Evolutionary conservation across 2,888 invertebrate genomes (phyloP).

Genomic region (Habroteleia sp.): DNA sequence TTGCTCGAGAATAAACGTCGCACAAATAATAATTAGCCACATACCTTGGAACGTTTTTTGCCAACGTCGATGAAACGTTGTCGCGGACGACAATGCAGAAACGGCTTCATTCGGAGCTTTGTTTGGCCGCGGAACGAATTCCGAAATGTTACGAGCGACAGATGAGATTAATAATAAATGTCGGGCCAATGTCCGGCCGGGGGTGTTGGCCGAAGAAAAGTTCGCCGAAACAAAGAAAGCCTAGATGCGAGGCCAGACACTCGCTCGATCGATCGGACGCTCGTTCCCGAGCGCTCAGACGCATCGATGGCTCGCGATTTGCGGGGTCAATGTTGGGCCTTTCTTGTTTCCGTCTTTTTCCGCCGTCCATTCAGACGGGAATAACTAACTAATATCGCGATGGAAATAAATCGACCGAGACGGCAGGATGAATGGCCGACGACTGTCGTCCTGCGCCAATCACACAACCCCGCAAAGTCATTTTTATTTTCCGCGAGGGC

Average conservation of each 20-base stretch:
- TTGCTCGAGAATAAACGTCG: no score
- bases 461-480: no score
- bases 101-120: no score
- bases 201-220: constrained; percentile 39
- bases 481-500: no score
- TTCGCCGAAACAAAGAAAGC: constrained; percentile 46
- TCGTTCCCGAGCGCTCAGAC: constrained; percentile 38
- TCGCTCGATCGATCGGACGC: constrained; percentile 70
- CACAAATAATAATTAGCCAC: no score
- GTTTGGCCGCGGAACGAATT: no score
- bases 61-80: no score
- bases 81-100: constrained; percentile 1
- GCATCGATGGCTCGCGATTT: constrained; percentile 35
- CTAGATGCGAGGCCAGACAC: constrained; percentile 60
- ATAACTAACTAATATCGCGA: neutral
- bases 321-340: constrained; percentile 36
- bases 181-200: constrained; percentile 27
- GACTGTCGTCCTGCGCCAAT: no score
- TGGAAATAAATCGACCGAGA: neutral
- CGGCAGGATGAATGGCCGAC: neutral
- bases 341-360: constrained; percentile 29
- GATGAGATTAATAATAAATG: constrained; percentile 17
- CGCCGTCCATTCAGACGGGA: neutral
- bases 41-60: no score
- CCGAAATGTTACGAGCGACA: neutral